These are phyloP conservation scores for Spodoptera frugiperda DNA, from an alignment of 1,140 invertebrate species.

Conservation along the genomic window DNA sequence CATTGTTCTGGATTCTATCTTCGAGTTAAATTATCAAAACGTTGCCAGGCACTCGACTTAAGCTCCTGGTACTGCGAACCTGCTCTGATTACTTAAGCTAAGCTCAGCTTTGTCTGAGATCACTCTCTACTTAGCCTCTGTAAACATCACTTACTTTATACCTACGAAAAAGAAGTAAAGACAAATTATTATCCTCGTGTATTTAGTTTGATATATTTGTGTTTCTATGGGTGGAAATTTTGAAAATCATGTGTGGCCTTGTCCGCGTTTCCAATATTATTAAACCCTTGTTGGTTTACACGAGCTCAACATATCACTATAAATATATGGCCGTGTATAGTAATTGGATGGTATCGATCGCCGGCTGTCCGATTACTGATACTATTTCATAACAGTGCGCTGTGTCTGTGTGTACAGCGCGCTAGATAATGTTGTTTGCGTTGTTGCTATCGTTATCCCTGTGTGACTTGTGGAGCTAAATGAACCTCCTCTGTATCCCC, in stretches of 20 bases:
- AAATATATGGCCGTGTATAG: slow-evolving; percentile 9
- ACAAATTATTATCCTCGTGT: no score
- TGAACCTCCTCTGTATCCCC: neutral
- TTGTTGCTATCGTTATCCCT: slow-evolving; percentile 1
- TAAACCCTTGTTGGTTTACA: slow-evolving; percentile 24
- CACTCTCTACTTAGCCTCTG: neutral
- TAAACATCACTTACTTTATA: neutral
- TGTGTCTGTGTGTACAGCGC: neutral
- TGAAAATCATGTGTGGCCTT: neutral
- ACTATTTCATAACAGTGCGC: neutral
- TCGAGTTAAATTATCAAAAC: neutral
- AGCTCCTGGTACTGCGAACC: neutral
- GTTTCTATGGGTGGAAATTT: neutral
- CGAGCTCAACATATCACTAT: neutral
- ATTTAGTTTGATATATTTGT: neutral
- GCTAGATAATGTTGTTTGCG: slow-evolving; percentile 7
- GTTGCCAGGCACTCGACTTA: neutral
- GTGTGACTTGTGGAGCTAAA: no score
- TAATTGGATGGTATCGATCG: slow-evolving; percentile 34
- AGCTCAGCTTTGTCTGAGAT: slow-evolving; percentile 1
- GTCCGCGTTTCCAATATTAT: slow-evolving; percentile 11
- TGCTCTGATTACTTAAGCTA: slow-evolving; percentile 18
- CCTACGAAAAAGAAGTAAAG: no score
- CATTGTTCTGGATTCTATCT: neutral
- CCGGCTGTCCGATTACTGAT: neutral